These are phyloP conservation scores for Bubo scandiacus DNA, from an alignment of 2,113 vertebrate genomes.

Conservation along the genomic window DNA sequence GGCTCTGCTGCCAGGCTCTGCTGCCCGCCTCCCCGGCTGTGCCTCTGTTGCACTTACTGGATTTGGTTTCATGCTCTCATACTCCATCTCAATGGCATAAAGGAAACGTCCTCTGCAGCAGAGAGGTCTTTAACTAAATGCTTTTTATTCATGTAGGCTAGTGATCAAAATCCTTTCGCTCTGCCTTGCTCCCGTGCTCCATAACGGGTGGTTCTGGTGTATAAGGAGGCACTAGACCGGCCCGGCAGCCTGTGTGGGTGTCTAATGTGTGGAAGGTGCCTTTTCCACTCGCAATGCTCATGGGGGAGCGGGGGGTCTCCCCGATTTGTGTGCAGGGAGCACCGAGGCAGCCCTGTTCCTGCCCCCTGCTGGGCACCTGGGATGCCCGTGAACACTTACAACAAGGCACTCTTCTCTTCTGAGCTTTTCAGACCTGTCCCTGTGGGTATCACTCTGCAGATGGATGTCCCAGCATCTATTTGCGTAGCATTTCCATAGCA, in stretches of 20 bases:
- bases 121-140: neutral
- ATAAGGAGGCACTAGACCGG: neutral
- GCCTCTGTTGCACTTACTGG: fast-evolving
- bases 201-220: fast-evolving
- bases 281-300: fast-evolving
- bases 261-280: neutral
- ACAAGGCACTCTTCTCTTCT: fast-evolving
- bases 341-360: neutral
- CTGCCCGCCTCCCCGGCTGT: neutral
- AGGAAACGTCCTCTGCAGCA: neutral
- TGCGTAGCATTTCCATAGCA: fast-evolving
- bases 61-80: neutral
- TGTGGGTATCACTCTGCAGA: neutral
- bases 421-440: neutral
- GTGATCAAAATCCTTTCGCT: neutral
- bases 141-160: neutral
- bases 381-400: fast-evolving
- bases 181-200: neutral
- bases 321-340: neutral
- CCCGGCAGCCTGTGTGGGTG: neutral
- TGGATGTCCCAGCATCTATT: neutral
- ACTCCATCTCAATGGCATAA: neutral
- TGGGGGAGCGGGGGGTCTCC: neutral
- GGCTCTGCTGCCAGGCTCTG: neutral
- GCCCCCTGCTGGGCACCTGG: neutral